These are phyloP conservation scores for Drosophila borealis DNA, from an alignment of 2,888 invertebrate genomes.

Conservation along the genomic window DNA sequence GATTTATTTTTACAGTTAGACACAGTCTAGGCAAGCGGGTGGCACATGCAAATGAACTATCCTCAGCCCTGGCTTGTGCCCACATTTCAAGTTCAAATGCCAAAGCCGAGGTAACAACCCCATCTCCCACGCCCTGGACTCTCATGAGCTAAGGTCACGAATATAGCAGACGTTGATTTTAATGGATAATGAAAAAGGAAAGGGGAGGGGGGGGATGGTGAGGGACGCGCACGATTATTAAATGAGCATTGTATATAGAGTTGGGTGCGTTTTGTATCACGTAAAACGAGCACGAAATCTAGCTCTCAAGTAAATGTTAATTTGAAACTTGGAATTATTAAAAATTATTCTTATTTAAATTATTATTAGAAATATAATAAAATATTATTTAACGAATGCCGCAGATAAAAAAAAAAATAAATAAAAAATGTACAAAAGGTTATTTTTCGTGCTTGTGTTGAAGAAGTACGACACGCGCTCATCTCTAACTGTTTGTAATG, in stretches of 20 bases:
- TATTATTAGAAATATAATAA: too few relatives aligned
- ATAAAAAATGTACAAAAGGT: too few relatives aligned
- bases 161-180: constrained; percentile 17
- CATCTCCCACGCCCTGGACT: background rate
- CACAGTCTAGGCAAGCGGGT: constrained; percentile 13
- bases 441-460: too few relatives aligned
- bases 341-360: too few relatives aligned
- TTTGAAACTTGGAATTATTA: too few relatives aligned
- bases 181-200: background rate
- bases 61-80: constrained; percentile 30
- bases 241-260: background rate
- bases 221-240: background rate
- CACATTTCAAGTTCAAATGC: constrained; percentile 61
- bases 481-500: constrained; percentile 1
- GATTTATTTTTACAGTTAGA: constrained; percentile 63
- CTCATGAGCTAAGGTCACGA: constrained; percentile 48
- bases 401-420: too few relatives aligned
- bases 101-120: constrained; percentile 7
- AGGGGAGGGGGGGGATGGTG: background rate
- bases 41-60: constrained; percentile 37
- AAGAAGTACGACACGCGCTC: background rate
- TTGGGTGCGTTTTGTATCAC: background rate
- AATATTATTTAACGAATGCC: too few relatives aligned
- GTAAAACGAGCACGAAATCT: too few relatives aligned
- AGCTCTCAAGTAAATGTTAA: too few relatives aligned